A percentile compares a stretch with the other conserved stretches of the same genome.
phyloP scores from a whole-genome alignment of 2,888 invertebrate genomes.

The Rhagonycha lutea region DNA sequence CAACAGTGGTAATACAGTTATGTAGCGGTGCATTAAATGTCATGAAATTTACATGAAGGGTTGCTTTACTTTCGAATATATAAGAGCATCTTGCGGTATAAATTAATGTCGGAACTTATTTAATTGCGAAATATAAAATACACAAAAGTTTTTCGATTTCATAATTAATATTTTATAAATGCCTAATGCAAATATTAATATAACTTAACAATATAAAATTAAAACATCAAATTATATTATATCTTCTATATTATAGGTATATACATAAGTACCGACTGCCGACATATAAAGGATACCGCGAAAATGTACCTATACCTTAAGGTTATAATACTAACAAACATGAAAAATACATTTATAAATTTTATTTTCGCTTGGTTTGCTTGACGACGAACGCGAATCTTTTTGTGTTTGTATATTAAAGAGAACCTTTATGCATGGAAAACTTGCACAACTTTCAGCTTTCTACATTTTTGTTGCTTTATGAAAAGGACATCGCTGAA shows the following conservation, averaged over 20 bases:
- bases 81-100: slow-evolving; percentile 32
- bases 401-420: slow-evolving; percentile 22
- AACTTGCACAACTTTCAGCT: slow-evolving; percentile 28
- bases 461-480: slow-evolving; percentile 25
- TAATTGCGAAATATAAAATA: background rate
- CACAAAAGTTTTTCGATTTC: background rate
- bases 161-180: background rate
- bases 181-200: background rate
- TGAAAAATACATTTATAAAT: slow-evolving; percentile 32
- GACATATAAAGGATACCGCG: slow-evolving; percentile 1
- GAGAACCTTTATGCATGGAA: slow-evolving; percentile 23
- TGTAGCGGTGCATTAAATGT: slow-evolving; percentile 54
- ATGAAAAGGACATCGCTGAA: slow-evolving; percentile 27
- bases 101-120: slow-evolving; percentile 28
- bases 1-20: slow-evolving; percentile 51
- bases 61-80: slow-evolving; percentile 32
- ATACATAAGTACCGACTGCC: slow-evolving; percentile 9
- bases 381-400: slow-evolving; percentile 25
- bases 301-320: background rate
- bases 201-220: slow-evolving; percentile 13
- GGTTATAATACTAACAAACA: slow-evolving; percentile 12
- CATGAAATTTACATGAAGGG: slow-evolving; percentile 55
- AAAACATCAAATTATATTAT: slow-evolving; percentile 17
- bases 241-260: no score
- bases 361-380: slow-evolving; percentile 29